Conservation (phyloP, 2,797 vertebrate species). For the Neosilurus mollespiculum region DNA sequence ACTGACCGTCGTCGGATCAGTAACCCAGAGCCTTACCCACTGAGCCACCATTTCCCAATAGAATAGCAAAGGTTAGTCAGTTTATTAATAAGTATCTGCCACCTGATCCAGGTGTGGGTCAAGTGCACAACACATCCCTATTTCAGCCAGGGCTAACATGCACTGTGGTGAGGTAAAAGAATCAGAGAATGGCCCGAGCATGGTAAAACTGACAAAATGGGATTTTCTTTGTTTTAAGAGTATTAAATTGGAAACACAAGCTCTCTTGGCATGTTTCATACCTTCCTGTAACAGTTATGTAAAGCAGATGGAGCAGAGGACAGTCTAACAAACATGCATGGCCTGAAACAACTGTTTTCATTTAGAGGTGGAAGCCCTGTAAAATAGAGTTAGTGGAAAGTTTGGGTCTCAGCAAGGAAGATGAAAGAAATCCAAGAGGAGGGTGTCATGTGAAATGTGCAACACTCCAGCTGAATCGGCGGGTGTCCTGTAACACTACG, state of each 20-base stretch:
- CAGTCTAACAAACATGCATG: slow-evolving; percentile 16
- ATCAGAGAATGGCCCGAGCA: slow-evolving; percentile 50
- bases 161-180: slow-evolving; percentile 44
- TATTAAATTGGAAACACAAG: slow-evolving; percentile 61
- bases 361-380: slow-evolving; percentile 41
- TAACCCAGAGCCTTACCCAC: too few relatives aligned
- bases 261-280: slow-evolving; percentile 65
- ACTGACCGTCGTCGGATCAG: too few relatives aligned
- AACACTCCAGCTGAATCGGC: slow-evolving; percentile 27
- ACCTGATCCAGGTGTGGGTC: slow-evolving; percentile 2
- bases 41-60: too few relatives aligned
- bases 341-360: slow-evolving; percentile 51
- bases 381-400: slow-evolving; percentile 37
- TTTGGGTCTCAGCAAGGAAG: slow-evolving; percentile 41
- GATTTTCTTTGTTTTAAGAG: slow-evolving; percentile 51
- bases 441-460: slow-evolving; percentile 43
- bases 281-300: slow-evolving; percentile 57
- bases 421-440: slow-evolving; percentile 41
- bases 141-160: slow-evolving; percentile 51
- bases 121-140: slow-evolving; percentile 19
- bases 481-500: slow-evolving; percentile 31
- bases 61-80: not conserved
- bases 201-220: slow-evolving; percentile 62
- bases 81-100: slow-evolving; percentile 42
- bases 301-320: slow-evolving; percentile 45